phyloP scores from a whole-genome alignment of 2,888 invertebrate species.

The Lordiphosa fenestrarum region DNA sequence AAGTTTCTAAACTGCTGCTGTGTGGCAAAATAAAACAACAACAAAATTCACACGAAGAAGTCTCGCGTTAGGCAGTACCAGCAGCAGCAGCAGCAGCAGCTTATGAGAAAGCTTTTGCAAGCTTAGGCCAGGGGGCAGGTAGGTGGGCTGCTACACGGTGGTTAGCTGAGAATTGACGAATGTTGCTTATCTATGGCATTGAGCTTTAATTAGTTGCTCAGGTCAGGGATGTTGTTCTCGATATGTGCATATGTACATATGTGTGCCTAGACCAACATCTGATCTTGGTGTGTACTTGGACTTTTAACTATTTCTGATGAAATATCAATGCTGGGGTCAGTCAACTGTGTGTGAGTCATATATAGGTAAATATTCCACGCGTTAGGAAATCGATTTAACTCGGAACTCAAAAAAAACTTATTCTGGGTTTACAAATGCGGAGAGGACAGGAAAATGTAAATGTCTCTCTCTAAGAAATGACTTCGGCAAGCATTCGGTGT shows the following conservation, averaged over 20 bases:
- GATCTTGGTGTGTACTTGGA: conserved; percentile 5
- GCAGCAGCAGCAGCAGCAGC: conserved; percentile 11
- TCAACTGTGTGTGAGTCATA: conserved; percentile 23
- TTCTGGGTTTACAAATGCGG: no score
- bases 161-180: conserved; percentile 21
- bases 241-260: conserved; percentile 1
- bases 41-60: conserved; percentile 35
- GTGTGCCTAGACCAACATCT: conserved; percentile 21
- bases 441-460: no score
- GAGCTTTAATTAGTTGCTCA: conserved; percentile 35
- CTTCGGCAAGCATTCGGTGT: no score
- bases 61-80: conserved; percentile 1
- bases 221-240: conserved; percentile 48
- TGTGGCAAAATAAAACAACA: conserved; percentile 18
- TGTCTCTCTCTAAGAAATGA: no score
- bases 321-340: not conserved
- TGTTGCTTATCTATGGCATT: conserved; percentile 20
- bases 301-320: no score
- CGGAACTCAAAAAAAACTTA: no score
- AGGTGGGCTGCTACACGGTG: conserved; percentile 19
- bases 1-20: conserved; percentile 47
- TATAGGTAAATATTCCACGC: not conserved
- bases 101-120: conserved; percentile 21
- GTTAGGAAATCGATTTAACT: no score
- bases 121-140: conserved; percentile 20